Base-by-base conservation (phyloP, 2,113 vertebrate species). In the Daphoenositta chrysoptera region DNA sequence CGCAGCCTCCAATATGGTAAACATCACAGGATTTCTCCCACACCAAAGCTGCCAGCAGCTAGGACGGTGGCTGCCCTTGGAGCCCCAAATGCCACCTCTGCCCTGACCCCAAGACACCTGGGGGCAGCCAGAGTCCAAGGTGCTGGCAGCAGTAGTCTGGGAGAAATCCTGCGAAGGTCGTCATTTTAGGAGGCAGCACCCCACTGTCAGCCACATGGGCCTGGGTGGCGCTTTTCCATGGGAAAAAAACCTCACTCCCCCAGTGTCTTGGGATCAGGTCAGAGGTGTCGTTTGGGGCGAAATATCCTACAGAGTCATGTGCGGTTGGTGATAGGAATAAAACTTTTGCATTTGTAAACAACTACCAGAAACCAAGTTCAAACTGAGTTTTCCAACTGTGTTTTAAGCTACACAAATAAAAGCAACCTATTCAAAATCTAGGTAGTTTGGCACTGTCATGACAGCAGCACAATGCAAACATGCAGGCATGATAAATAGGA, bases 341-440 rank as follows among this genome's bases (percentile, higher is more conserved):
- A 37, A 54, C 31, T 58, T 83, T 4, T 37, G 56, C 51, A 69
- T 76, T 83, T 4, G 58, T 50, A 58, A 71, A 50, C 19, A 93
- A 31, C 40, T 88, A 76, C n/a, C 48, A 82, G 63, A 76, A 95
- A 82, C 14, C n/a, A 58, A n/a, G n/a, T 82, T 82, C 69, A 56
- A 66, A 57, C 27, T 48, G 78, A 66, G 60, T 54, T 54, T 87
- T 90, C 68, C 47, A 82, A 39, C 37, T 82, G 42, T 39, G 44
- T 63, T 76, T 92, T 86, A 84, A 57, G 35, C 16, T 39, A 51
- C n/a, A 87, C 28, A 90, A 82, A 91, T 65, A 69, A 90, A 90
- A 80, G 51, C 37, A 88, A 91, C 71, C 27, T 15, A 5, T 71
- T 88, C 45, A 66, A 65, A 89, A 76, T 58, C 39, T 48, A 93